These are phyloP conservation scores for Anser cygnoides DNA, from an alignment of 2,113 vertebrate genomes.

Conservation along the genomic window DNA sequence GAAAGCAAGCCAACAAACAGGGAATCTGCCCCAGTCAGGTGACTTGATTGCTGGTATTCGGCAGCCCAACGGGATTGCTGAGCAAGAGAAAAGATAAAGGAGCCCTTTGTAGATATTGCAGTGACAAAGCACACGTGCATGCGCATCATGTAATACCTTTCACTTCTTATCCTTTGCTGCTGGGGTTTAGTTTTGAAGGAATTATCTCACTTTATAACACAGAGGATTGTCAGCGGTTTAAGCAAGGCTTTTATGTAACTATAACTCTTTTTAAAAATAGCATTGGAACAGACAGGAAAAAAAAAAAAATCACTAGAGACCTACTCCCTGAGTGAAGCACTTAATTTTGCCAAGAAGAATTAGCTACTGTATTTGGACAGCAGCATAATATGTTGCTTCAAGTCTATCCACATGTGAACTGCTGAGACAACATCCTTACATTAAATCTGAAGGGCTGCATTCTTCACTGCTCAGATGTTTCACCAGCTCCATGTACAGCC, in stretches of 20 bases:
- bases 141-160: background rate
- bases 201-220: constrained; percentile 11
- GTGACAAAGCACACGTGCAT: background rate
- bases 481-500: background rate
- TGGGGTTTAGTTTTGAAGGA: constrained; percentile 21
- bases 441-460: background rate
- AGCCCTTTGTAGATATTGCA: constrained; percentile 8
- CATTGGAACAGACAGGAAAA: background rate
- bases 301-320: background rate
- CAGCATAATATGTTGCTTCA: accelerated
- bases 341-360: background rate
- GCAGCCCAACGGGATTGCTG: constrained; percentile 9
- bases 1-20: constrained; percentile 10
- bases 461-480: background rate
- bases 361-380: background rate
- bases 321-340: background rate
- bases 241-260: background rate
- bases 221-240: background rate
- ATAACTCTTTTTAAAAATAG: background rate
- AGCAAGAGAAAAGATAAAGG: constrained; percentile 32
- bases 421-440: background rate
- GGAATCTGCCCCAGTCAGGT: background rate
- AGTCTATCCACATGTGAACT: background rate
- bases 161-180: background rate
- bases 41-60: constrained; percentile 14